These are phyloP conservation scores for Stictonetta naevosa DNA, from an alignment of 2,113 vertebrate species.

Conservation along the genomic window DNA sequence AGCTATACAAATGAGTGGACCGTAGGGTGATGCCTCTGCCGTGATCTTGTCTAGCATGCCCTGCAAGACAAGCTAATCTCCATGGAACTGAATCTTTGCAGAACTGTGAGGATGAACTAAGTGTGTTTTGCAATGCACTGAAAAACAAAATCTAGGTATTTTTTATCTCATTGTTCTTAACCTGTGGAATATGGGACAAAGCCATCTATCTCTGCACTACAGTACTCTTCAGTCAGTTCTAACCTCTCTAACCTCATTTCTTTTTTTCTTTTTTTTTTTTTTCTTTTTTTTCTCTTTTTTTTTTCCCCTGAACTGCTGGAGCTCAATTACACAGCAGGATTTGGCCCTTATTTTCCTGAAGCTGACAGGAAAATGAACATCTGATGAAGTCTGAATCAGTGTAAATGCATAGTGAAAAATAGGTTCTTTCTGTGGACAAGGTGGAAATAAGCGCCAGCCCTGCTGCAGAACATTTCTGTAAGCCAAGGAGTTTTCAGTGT, in stretches of 20 bases:
- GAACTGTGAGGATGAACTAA: not conserved
- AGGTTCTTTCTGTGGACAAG: not conserved
- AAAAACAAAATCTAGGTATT: not conserved
- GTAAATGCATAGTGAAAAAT: slow-evolving; percentile 4
- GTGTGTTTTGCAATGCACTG: not conserved
- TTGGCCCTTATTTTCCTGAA: slow-evolving; percentile 20
- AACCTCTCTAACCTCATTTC: not conserved
- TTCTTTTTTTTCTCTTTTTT: not conserved
- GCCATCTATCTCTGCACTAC: not conserved
- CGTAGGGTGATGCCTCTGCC: not conserved
- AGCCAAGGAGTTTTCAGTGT: slow-evolving; percentile 6
- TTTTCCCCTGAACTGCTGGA: not conserved
- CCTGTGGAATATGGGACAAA: not conserved
- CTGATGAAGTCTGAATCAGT: not conserved
- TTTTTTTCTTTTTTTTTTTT: not conserved
- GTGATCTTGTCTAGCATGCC: not conserved
- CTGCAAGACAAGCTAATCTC: not conserved
- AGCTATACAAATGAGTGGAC: not conserved
- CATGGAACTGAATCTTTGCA: not conserved
- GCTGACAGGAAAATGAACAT: not conserved
- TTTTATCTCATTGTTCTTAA: not conserved
- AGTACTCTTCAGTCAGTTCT: not conserved
- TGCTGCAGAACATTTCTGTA: not conserved
- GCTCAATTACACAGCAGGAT: not conserved
- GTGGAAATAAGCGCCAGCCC: not conserved